Evolutionary conservation across 2,888 invertebrate species (phyloP).

Genomic region (Leptinotarsa tumamoca): DNA sequence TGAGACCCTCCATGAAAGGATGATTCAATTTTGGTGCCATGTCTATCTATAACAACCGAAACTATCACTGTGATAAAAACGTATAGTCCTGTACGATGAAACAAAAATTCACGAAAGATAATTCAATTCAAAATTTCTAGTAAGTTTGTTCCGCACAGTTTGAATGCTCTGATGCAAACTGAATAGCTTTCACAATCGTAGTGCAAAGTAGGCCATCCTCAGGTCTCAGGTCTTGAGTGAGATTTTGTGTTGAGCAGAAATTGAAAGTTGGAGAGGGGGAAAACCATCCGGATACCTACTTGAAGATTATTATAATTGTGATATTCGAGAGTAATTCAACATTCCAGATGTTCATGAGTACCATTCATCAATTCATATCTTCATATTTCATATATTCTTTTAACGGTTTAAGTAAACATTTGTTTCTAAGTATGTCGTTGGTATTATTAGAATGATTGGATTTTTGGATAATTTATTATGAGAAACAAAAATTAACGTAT

Average conservation of each 20-base stretch:
- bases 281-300: slow-evolving; percentile 13
- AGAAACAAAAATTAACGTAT: no score
- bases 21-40: slow-evolving; percentile 60
- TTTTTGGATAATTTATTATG: no score
- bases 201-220: neutral
- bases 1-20: slow-evolving; percentile 72
- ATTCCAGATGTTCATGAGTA: neutral
- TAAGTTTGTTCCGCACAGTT: slow-evolving; percentile 23
- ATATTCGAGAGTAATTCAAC: neutral
- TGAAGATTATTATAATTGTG: neutral
- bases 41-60: neutral
- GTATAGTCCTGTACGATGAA: neutral
- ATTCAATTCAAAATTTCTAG: neutral
- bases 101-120: slow-evolving; percentile 5
- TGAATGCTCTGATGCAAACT: slow-evolving; percentile 24
- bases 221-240: slow-evolving; percentile 20
- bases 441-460: no score
- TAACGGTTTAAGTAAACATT: no score
- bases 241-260: slow-evolving; percentile 32
- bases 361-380: neutral
- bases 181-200: slow-evolving; percentile 23
- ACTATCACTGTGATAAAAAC: neutral
- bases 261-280: slow-evolving; percentile 33
- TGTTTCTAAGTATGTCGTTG: no score
- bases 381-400: no score